Percentiles rank a stretch among this genome's conserved stretches.
phyloP scores from a whole-genome alignment of 2,888 invertebrate genomes.

The Cosmorhoe ocellata region DNA sequence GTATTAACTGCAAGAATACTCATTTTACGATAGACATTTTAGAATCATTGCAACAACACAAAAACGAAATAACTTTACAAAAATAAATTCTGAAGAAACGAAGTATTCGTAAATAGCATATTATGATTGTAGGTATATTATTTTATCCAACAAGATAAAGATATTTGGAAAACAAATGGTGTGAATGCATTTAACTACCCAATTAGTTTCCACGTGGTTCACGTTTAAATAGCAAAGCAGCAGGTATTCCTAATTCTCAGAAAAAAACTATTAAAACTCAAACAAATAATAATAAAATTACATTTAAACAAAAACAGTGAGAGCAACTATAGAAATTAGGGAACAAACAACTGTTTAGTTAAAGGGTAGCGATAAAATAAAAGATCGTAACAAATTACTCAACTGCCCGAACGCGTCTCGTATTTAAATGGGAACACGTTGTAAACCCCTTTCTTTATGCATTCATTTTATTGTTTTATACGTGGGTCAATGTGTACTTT shows the following conservation, averaged over 20 bases:
- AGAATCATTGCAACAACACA: no score
- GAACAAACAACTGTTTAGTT: slow-evolving; percentile 42
- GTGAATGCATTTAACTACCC: no score
- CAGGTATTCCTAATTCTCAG: neutral
- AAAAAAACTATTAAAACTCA: slow-evolving; percentile 4
- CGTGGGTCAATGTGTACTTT: slow-evolving; percentile 75
- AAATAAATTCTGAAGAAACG: no score
- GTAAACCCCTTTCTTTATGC: slow-evolving; percentile 75
- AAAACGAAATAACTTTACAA: no score
- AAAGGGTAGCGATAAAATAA: slow-evolving; percentile 63
- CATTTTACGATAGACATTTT: no score
- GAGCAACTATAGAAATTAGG: slow-evolving; percentile 37
- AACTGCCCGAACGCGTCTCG: slow-evolving; percentile 66
- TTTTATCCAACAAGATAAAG: no score
- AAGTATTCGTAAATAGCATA: no score
- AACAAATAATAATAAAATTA: slow-evolving; percentile 14
- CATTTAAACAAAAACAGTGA: slow-evolving; percentile 28
- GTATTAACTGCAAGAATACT: neutral
- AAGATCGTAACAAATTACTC: slow-evolving; percentile 70
- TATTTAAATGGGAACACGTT: slow-evolving; percentile 74
- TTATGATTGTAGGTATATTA: no score
- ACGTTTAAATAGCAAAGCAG: neutral
- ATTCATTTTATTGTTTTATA: slow-evolving; percentile 76
- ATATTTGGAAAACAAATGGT: no score
- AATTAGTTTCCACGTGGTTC: no score